Base-by-base conservation (phyloP, 2,113 vertebrate genomes). In the Sinocyclocheilus rhinocerous region DNA sequence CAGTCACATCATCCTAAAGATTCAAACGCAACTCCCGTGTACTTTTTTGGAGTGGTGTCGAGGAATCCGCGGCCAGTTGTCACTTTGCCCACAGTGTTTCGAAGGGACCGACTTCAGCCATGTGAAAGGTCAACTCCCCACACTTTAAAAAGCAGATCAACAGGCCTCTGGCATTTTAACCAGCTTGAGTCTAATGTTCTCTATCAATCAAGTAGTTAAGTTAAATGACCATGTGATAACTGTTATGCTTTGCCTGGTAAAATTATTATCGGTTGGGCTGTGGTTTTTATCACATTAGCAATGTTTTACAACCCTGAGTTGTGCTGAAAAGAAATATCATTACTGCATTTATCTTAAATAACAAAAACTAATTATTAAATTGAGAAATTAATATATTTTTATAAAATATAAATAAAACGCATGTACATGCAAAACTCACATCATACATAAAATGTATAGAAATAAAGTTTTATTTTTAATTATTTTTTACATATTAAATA, bases 11-110 rank as follows among this genome's bases (percentile, higher is more conserved):
- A 91, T 90, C 92, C 94, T 92, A 94, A 96, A 94, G 93, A 94
- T 48, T 83, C 92, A 93, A 90, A 91, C 95, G 93, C 94, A 95
- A 55, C 94, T 95, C 95, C 95, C 93, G 91, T 95, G 93, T 93
- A 96, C 95, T 95, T 96, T 96, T 96, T 96, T 96, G 96, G 95
- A 94, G 95, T 95, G 92, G 92, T 89, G 84, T 89, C 93, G 90
- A 87, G 92, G 92, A 92, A 95, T 92, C 92, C 90, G 91, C 89
- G 90, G 84, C 90, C 95, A 95, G 95, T 95, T 95, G 95, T 94
- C 95, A 93, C 92, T 89, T 92, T 92, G 92, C 88, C 70, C 94
- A 94, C 95, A 93, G 93, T 94, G 93, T 92, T 87, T 22, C 11
- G 22, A 61, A 80, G 42, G 24, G 39, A 69, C 91, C 89, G 86